These are phyloP conservation scores for Drosophila baimaii DNA, from an alignment of 1,140 invertebrate species.

Conservation along the genomic window DNA sequence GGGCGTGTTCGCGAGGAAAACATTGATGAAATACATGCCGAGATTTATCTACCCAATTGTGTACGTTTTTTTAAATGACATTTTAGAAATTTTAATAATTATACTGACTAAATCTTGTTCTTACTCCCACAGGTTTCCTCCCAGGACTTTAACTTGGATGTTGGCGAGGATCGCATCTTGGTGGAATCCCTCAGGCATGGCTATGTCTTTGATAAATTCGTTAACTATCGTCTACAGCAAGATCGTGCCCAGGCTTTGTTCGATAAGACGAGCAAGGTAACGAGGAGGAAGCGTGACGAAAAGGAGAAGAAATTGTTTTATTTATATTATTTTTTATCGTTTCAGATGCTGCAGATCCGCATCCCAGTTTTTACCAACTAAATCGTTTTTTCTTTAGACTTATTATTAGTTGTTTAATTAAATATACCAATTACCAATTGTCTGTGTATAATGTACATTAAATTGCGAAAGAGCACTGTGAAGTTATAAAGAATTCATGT, in stretches of 20 bases:
- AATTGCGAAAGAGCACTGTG: not conserved
- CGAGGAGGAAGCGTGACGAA: not conserved
- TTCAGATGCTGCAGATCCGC: constrained; percentile 80
- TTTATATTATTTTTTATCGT: constrained; percentile 1
- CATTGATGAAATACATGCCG: constrained; percentile 81
- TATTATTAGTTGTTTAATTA: not conserved
- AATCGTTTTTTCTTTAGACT: not conserved
- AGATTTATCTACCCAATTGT: constrained; percentile 85
- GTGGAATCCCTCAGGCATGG: constrained; percentile 86
- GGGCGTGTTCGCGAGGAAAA: constrained; percentile 76
- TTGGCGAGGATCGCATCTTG: constrained; percentile 90
- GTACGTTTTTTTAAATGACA: constrained; percentile 46
- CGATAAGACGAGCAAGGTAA: constrained; percentile 85
- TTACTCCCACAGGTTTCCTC: constrained; percentile 85
- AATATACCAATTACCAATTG: not conserved
- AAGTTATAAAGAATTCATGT: not conserved
- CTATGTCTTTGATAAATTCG: constrained; percentile 88
- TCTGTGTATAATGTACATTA: constrained; percentile 11
- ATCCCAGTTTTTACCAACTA: constrained; percentile 58
- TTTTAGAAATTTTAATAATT: not conserved
- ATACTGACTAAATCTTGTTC: constrained; percentile 42
- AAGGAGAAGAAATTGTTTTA: not conserved
- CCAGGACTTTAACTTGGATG: constrained; percentile 87
- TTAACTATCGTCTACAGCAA: constrained; percentile 87
- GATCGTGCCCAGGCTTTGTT: constrained; percentile 87